Conservation (phyloP, 1,140 invertebrate genomes). For the Zaprionus lachaisei region DNA sequence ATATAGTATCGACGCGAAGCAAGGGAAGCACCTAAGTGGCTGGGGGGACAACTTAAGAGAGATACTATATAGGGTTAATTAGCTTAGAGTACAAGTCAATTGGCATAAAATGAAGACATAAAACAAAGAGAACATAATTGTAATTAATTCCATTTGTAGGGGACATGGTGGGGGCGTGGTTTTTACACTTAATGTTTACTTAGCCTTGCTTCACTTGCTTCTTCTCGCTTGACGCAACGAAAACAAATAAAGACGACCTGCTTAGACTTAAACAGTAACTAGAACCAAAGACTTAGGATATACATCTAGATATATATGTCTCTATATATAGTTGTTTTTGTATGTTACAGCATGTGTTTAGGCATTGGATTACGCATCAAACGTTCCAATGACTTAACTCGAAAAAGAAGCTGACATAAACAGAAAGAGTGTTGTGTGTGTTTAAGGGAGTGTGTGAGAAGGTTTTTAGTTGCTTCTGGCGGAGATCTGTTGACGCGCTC, state of each 20-base stretch:
- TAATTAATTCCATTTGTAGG: background rate
- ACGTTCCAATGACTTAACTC: constrained; percentile 43
- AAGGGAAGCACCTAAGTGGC: constrained; percentile 38
- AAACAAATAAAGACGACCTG: constrained; percentile 45
- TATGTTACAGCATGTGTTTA: constrained; percentile 39
- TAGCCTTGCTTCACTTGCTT: constrained; percentile 35
- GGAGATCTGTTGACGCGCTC: constrained; percentile 75
- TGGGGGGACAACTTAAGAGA: background rate
- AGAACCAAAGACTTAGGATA: constrained; percentile 64
- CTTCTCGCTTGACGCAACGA: constrained; percentile 5
- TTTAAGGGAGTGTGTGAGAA: background rate
- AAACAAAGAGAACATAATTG: background rate
- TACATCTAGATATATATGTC: constrained; percentile 1
- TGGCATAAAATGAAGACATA: background rate
- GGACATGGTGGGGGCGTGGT: background rate
- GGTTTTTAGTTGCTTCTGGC: constrained; percentile 50
- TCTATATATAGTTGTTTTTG: constrained; percentile 3
- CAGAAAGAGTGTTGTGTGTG: constrained; percentile 8
- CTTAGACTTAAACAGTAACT: constrained; percentile 60
- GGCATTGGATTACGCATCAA: constrained; percentile 37
- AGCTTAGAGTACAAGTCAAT: background rate
- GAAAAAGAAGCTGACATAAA: constrained; percentile 22
- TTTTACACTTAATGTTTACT: background rate
- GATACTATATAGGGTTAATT: background rate
- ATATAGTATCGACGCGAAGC: constrained; percentile 31